phyloP scores from a whole-genome alignment of 2,113 vertebrate genomes.

The Thermophis baileyi region DNA sequence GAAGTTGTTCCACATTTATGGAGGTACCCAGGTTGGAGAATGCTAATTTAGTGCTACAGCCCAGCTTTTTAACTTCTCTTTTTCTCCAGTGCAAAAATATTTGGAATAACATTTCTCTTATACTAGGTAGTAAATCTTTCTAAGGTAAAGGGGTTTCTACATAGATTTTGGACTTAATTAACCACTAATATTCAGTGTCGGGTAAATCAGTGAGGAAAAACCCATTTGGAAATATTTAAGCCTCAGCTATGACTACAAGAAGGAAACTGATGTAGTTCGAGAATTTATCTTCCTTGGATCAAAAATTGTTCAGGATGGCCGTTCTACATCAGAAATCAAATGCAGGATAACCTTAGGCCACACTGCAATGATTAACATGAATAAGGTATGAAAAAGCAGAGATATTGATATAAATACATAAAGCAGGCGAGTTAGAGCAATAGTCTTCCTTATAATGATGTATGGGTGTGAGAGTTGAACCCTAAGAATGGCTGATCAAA shows the following conservation, averaged over 20 bases:
- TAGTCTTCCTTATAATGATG: too few relatives aligned
- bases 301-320: too few relatives aligned
- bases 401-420: too few relatives aligned
- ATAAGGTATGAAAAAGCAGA: too few relatives aligned
- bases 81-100: constrained; percentile 3
- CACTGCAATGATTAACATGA: too few relatives aligned
- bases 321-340: too few relatives aligned
- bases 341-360: too few relatives aligned
- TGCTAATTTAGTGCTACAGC: neutral
- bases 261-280: too few relatives aligned
- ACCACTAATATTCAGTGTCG: neutral
- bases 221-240: neutral
- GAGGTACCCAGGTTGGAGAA: neutral
- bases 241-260: neutral
- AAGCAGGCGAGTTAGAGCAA: too few relatives aligned
- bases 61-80: neutral
- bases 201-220: neutral
- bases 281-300: too few relatives aligned
- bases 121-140: neutral
- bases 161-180: neutral
- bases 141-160: neutral
- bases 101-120: neutral
- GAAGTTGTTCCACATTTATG: neutral
- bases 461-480: too few relatives aligned
- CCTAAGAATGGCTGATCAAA: too few relatives aligned